Evolutionary conservation across 1,140 invertebrate species (phyloP), one percentile per base, ranked within the genome.

Genomic region (Listronotus oregonensis): DNA sequence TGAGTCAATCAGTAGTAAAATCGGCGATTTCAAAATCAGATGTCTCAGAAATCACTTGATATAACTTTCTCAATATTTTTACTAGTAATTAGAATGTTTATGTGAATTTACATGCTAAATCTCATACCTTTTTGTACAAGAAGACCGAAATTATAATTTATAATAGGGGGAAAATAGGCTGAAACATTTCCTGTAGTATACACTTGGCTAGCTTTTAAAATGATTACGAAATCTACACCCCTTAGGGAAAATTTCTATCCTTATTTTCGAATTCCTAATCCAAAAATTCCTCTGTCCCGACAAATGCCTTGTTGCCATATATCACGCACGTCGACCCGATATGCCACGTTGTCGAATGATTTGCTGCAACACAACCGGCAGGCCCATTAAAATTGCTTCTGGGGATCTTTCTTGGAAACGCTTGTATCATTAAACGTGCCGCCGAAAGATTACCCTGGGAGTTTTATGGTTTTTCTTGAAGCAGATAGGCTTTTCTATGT

Each of bases 171-270:
- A n/a, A n/a, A n/a, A n/a, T n/a, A n/a, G n/a, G n/a, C n/a, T n/a
- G n/a, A n/a, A n/a, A n/a, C n/a, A n/a, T n/a, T n/a, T n/a, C n/a
- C n/a, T n/a, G n/a, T n/a, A n/a, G n/a, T n/a, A n/a, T n/a, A n/a
- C n/a, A n/a, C n/a, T n/a, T n/a, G n/a, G n/a, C n/a, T n/a, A n/a
- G n/a, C n/a, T n/a, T n/a, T n/a, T n/a, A n/a, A n/a, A n/a, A n/a
- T n/a, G n/a, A n/a, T n/a, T n/a, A n/a, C n/a, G n/a, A n/a, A n/a
- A n/a, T n/a, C n/a, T n/a, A n/a, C n/a, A n/a, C n/a, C n/a, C n/a
- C n/a, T n/a, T n/a, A 49, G 6, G 76, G 69, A 69, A 59, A 39
- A 11, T 18, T n/a, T 17, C 2, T 4, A 6, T 37, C 8, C 34
- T 7, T 37, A 37, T 37, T 8, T 7, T 37, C 8, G 11, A 46